Evolutionary conservation across 2,888 invertebrate genomes (phyloP).

Genomic region (Ceraclea dissimilis): DNA sequence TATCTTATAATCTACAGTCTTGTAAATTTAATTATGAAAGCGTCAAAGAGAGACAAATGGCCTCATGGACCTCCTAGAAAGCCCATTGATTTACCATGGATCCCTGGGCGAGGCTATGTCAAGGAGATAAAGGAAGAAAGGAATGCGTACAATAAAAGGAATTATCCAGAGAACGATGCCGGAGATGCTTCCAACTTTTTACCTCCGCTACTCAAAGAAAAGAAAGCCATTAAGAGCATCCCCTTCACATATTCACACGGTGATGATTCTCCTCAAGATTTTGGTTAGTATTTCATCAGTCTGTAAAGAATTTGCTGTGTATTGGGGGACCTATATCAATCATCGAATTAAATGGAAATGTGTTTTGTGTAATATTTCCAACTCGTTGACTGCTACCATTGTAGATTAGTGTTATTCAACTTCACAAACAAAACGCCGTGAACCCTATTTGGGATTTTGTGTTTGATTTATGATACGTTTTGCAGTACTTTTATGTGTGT

Average conservation of each 20-base stretch:
- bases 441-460: too few relatives aligned
- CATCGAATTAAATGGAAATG: too few relatives aligned
- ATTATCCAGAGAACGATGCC: conserved; percentile 5
- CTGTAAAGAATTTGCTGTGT: too few relatives aligned
- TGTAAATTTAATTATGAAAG: conserved; percentile 3
- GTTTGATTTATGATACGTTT: too few relatives aligned
- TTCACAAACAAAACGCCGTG: too few relatives aligned
- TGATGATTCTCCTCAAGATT: background rate
- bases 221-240: conserved; percentile 6
- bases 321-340: too few relatives aligned
- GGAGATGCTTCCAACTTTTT: background rate
- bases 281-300: background rate
- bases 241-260: conserved; percentile 1
- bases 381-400: too few relatives aligned
- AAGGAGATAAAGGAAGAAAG: conserved; percentile 1
- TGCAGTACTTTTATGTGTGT: too few relatives aligned
- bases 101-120: conserved; percentile 11
- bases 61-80: background rate
- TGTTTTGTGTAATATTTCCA: too few relatives aligned
- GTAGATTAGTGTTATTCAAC: too few relatives aligned
- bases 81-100: conserved; percentile 12
- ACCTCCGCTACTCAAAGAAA: conserved; percentile 10
- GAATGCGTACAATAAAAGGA: conserved; percentile 5
- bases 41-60: background rate
- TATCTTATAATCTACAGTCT: too few relatives aligned